These are phyloP conservation scores for Sorex maritimensis DNA, from an alignment of 2,797 vertebrate genomes.

Conservation along the genomic window DNA sequence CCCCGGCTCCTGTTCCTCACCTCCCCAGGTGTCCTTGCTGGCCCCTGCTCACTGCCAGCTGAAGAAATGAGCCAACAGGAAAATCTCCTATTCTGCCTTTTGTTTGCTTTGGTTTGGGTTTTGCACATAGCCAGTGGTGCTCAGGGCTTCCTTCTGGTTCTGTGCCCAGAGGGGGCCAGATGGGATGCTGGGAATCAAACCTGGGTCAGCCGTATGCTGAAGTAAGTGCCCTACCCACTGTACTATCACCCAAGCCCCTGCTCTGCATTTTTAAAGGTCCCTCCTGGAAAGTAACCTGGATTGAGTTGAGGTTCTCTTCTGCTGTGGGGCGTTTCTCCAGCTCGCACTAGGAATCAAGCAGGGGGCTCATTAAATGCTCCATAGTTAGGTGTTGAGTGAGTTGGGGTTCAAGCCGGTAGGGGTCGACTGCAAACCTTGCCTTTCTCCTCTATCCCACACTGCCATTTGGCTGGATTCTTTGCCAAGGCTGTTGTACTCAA, in stretches of 20 bases:
- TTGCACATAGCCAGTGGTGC: too few species aligned
- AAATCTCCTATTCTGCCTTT: neutral
- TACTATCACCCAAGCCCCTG: too few species aligned
- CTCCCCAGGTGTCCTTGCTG: neutral
- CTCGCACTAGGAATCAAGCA: rapidly evolving
- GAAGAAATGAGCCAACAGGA: neutral
- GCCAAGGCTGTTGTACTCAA: neutral
- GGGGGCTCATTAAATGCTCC: neutral
- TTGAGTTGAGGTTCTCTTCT: neutral
- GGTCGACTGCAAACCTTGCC: neutral
- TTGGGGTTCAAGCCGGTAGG: too few species aligned
- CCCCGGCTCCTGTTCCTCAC: neutral
- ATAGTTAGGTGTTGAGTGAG: neutral
- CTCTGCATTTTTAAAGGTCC: neutral
- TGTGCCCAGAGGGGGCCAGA: too few species aligned
- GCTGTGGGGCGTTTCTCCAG: neutral
- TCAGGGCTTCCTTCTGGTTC: too few species aligned
- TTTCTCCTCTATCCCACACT: neutral
- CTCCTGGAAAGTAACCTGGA: neutral
- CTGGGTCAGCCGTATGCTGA: too few species aligned
- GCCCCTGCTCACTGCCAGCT: neutral
- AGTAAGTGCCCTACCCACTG: too few species aligned
- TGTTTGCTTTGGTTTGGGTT: too few species aligned
- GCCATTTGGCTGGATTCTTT: neutral
- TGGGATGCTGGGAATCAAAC: too few species aligned